Evolutionary conservation across 1,140 invertebrate species (phyloP), one percentile per base, ranked within the genome.

Genomic region (Theocolax elegans): DNA sequence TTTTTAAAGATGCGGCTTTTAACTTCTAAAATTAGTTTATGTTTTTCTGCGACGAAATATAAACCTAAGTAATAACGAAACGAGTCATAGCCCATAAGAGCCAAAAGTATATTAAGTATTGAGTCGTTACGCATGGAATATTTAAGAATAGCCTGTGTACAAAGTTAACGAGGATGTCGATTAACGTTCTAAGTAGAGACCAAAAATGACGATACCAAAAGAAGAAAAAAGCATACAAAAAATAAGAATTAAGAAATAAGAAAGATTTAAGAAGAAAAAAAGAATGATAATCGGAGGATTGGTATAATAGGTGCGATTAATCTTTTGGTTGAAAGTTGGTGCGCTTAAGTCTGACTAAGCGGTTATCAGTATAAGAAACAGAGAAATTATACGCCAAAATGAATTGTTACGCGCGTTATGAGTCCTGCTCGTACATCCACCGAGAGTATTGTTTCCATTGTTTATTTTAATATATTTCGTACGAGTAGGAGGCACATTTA

Each of bases 251-350:
- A 35, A 35, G 10, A 35, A 35, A 35, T n/a, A n/a, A 35, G 10
- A 35, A 35, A 6, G 4, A 35, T 6, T 35, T 35, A 35, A 35
- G 10, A 4, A 6, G 31, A 6, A 10, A 35, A 35, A 35, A 17
- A 49, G 66, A 71, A n/a, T n/a, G n/a, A n/a, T n/a, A n/a, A 75
- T 72, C 17, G 56, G 74, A 38, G 70, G 68, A 77, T 74, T 71
- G 69, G 54, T 70, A 77, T 72, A 51, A 72, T 75, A 76, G 51
- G 72, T 63, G 71, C 67, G 8, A 46, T 2, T 73, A 72, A 75
- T 56, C 64, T 81, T 80, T 83, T 79, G 79, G 81, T 83, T 76
- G 75, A 83, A 79, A 80, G 80, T 83, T 84, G 80, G 79, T 81
- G 81, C 74, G 69, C 70, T 54, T 75, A 31, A 46, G 10, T 46